These are phyloP conservation scores for Watsonalla binaria DNA, from an alignment of 2,888 invertebrate genomes.

Conservation along the genomic window DNA sequence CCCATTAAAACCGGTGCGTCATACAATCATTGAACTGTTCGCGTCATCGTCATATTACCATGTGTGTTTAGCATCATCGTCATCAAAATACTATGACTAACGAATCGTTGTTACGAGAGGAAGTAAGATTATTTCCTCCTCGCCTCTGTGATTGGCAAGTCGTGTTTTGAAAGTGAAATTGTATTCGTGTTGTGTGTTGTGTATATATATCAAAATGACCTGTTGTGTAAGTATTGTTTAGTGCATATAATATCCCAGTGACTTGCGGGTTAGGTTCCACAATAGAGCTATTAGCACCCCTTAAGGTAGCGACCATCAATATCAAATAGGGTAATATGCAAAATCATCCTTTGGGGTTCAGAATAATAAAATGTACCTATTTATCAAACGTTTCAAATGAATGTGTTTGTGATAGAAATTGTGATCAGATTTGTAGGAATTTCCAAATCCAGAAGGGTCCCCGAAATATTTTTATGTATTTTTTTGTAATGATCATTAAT, in stretches of 20 bases:
- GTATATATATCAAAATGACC: neutral
- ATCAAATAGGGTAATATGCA: neutral
- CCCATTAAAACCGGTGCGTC: too few relatives aligned
- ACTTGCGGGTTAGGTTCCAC: neutral
- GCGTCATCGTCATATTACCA: too few relatives aligned
- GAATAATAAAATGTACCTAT: too few relatives aligned
- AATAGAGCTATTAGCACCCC: neutral
- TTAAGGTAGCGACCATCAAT: neutral
- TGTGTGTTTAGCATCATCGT: too few relatives aligned
- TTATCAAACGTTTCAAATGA: too few relatives aligned
- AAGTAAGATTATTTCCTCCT: neutral
- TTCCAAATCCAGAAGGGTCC: too few relatives aligned
- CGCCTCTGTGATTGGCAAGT: neutral
- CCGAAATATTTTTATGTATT: too few relatives aligned
- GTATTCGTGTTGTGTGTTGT: neutral
- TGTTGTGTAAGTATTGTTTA: neutral
- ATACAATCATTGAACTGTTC: too few relatives aligned
- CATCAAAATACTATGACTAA: too few relatives aligned
- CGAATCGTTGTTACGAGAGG: too few relatives aligned
- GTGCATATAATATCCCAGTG: neutral
- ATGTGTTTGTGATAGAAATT: too few relatives aligned
- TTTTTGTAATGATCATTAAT: too few relatives aligned
- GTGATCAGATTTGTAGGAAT: neutral
- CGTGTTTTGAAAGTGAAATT: neutral
- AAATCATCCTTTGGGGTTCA: neutral